A percentile compares a stretch with the other conserved stretches of the same genome.
Evolutionary conservation across 2,888 invertebrate genomes (phyloP).

Genomic region (Ectemnius cavifrons): DNA sequence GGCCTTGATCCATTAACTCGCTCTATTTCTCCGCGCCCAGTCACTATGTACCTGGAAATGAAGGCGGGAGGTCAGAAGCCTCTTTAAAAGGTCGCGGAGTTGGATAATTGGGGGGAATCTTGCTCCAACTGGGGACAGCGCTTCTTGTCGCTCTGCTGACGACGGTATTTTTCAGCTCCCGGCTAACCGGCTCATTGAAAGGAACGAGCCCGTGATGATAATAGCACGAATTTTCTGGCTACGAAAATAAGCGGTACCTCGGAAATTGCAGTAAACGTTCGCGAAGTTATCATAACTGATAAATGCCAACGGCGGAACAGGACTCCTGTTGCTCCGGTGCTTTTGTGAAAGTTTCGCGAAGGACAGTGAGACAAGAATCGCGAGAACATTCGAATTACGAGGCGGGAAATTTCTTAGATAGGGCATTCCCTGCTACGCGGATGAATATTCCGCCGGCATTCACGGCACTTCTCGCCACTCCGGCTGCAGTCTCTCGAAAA

Average conservation of each 20-base stretch:
- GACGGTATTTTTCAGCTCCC: not conserved
- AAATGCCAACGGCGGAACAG: not conserved
- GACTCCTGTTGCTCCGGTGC: conserved; percentile 9
- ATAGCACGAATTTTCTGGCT: too few species aligned
- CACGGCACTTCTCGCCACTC: not conserved
- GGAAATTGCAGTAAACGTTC: not conserved
- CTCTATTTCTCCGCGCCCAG: conserved; percentile 18
- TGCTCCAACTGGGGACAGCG: not conserved
- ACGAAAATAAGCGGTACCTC: too few species aligned
- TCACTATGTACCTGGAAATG: conserved; percentile 21
- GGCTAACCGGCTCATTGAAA: too few species aligned
- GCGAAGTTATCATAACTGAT: conserved; percentile 3
- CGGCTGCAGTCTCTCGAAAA: conserved; percentile 1
- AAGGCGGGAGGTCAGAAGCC: conserved; percentile 16
- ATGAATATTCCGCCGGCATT: conserved; percentile 33
- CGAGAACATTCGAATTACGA: conserved; percentile 15
- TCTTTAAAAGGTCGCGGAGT: conserved; percentile 33
- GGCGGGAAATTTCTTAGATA: conserved; percentile 18
- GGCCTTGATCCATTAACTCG: conserved; percentile 29
- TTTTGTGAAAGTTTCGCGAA: conserved; percentile 19
- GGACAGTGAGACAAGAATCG: not conserved
- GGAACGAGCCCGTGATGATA: too few species aligned
- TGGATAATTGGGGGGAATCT: conserved; percentile 36
- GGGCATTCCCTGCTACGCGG: not conserved
- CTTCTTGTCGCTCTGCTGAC: conserved; percentile 9